Conservation (phyloP, 1,140 invertebrate species). For the Orchesella cincta region DNA sequence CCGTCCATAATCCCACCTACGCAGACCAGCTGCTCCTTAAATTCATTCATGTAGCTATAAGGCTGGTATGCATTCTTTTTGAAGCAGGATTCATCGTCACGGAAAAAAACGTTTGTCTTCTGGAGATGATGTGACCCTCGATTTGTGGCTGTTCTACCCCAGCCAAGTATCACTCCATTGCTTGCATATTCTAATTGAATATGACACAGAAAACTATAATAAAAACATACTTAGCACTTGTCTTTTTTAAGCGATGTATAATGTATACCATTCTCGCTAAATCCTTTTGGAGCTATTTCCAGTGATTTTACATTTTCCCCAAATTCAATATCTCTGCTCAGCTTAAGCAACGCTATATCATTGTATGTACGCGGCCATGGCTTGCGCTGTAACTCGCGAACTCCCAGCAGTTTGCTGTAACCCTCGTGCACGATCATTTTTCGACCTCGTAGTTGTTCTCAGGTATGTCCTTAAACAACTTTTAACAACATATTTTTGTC, state of each 20-base stretch:
- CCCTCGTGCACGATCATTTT: not conserved
- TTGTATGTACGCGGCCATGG: not conserved
- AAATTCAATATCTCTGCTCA: not conserved
- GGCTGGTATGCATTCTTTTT: not conserved
- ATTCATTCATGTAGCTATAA: not conserved
- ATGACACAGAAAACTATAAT: too few species aligned
- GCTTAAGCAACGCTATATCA: conserved; percentile 3
- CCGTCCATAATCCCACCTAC: conserved; percentile 6
- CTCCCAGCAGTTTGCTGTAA: not conserved
- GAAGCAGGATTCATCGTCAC: not conserved
- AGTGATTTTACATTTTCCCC: not conserved
- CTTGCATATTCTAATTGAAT: not conserved
- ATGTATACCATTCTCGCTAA: too few species aligned
- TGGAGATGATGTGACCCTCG: not conserved
- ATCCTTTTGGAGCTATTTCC: not conserved
- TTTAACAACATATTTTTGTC: too few species aligned
- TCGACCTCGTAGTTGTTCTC: not conserved
- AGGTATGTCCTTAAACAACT: too few species aligned
- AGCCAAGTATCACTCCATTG: not conserved
- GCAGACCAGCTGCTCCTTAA: not conserved
- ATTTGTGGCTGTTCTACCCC: not conserved
- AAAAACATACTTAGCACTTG: too few species aligned
- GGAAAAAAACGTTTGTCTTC: not conserved
- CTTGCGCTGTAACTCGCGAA: not conserved
- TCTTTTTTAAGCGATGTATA: too few species aligned